These are phyloP conservation scores for Ephestia elutella DNA, from an alignment of 1,140 invertebrate genomes.

Conservation along the genomic window DNA sequence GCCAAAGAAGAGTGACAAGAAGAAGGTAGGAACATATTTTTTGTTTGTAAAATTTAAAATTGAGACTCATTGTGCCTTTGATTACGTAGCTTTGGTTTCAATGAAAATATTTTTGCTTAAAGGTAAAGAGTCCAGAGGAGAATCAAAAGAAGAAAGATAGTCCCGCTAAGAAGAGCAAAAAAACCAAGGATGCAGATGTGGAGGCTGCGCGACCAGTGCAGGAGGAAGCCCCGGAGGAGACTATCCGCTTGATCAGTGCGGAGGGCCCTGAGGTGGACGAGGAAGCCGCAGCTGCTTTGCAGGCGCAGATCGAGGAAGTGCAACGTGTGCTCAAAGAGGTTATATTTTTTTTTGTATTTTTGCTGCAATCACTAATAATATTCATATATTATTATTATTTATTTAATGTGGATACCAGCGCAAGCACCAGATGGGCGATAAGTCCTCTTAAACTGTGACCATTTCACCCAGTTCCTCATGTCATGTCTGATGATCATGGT, in stretches of 20 bases:
- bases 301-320: conserved; percentile 67
- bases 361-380: conserved; percentile 2
- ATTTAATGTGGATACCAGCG: too few species aligned
- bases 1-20: conserved; percentile 78
- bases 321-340: conserved; percentile 70
- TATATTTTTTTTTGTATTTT: conserved; percentile 10
- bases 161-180: conserved; percentile 62
- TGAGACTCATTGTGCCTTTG: too few species aligned
- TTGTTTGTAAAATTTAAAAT: too few species aligned
- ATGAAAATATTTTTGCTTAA: not conserved
- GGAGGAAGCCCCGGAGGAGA: conserved; percentile 44
- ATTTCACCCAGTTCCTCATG: too few species aligned
- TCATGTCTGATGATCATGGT: too few species aligned
- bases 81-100: too few species aligned
- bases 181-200: conserved; percentile 55
- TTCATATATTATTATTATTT: not conserved
- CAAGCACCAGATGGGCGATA: too few species aligned
- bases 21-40: conserved; percentile 68
- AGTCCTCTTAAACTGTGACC: too few species aligned
- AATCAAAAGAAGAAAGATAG: conserved; percentile 63
- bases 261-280: conserved; percentile 59
- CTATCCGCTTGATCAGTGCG: conserved; percentile 54
- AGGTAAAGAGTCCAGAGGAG: conserved; percentile 77
- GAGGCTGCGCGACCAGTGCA: conserved; percentile 41
- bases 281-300: conserved; percentile 53